phyloP scores from a whole-genome alignment of 1,140 invertebrate species.

The Apis mellifera region Amel_HAv3.1 CM009932.2:6934001-6934500 shows the following conservation, averaged over 20 bases:
- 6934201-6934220: constrained; percentile 95
- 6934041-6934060: no score
- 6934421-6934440: constrained; percentile 7
- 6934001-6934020: neutral
- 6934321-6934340: neutral
- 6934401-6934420: neutral
- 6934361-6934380: neutral
- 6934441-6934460: neutral
- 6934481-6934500: neutral
- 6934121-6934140: neutral
- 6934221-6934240: constrained; percentile 96
- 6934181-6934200: constrained; percentile 95
- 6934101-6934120: neutral
- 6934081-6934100: no score
- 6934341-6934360: neutral
- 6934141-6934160: constrained; percentile 76
- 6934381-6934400: neutral
- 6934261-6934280: constrained; percentile 96
- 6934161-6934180: constrained; percentile 90
- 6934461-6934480: neutral
- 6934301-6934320: neutral
- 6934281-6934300: constrained; percentile 84
- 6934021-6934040: no score
- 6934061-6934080: no score
- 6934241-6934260: constrained; percentile 92